These are phyloP conservation scores for Syrista parreyssii DNA, from an alignment of 2,888 invertebrate species.

Conservation along the genomic window DNA sequence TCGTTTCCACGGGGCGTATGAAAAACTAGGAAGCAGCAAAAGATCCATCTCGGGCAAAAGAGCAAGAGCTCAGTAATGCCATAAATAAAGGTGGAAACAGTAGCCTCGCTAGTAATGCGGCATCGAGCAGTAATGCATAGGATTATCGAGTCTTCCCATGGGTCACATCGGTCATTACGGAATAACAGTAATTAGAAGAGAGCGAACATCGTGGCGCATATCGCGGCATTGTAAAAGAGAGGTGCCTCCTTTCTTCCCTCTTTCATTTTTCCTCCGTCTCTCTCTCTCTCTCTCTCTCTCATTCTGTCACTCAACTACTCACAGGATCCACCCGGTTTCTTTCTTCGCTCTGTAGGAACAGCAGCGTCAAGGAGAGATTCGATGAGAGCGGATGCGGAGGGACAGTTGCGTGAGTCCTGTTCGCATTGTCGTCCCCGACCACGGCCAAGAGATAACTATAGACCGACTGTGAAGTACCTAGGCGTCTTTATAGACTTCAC, in stretches of 20 bases:
- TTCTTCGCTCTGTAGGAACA: constrained; percentile 17
- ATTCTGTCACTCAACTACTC: not conserved
- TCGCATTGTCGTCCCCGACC: constrained; percentile 49
- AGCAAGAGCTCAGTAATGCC: constrained; percentile 42
- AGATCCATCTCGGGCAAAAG: constrained; percentile 51
- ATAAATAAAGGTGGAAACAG: constrained; percentile 46
- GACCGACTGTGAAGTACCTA: constrained; percentile 16
- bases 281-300: constrained; percentile 8
- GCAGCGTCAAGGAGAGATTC: constrained; percentile 44
- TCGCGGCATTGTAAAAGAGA: constrained; percentile 47
- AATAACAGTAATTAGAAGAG: constrained; percentile 66
- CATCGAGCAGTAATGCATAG: constrained; percentile 61
- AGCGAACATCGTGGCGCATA: constrained; percentile 47
- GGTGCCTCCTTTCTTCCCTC: constrained; percentile 26
- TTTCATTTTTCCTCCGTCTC: constrained; percentile 1
- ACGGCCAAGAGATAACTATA: constrained; percentile 52
- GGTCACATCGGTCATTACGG: constrained; percentile 63
- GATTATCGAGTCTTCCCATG: constrained; percentile 66
- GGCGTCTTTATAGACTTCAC: not conserved
- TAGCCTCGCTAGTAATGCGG: constrained; percentile 51
- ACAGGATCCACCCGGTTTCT: constrained; percentile 1
- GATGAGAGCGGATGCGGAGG: constrained; percentile 65
- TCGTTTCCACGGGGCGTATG: not conserved
- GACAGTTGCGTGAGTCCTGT: constrained; percentile 60
- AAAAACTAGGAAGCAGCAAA: constrained; percentile 28